phyloP scores from a whole-genome alignment of 2,113 vertebrate species.

The Brachyhypopomus gauderio region DNA sequence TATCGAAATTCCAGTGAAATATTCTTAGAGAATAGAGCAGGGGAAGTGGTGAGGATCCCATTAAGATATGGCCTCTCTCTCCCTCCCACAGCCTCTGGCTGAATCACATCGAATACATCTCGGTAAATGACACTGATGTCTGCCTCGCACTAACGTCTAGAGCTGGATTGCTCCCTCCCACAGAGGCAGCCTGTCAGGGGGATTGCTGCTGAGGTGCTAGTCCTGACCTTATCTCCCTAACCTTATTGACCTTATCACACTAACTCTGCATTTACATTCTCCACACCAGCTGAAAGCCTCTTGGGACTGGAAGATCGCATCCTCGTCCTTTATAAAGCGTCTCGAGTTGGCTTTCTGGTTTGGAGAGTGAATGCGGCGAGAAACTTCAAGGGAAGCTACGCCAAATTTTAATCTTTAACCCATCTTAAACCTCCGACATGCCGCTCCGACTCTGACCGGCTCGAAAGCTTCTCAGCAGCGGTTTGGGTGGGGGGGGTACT shows the following conservation, averaged over 20 bases:
- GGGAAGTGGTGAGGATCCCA: constrained; percentile 70
- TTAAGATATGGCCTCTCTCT: constrained; percentile 71
- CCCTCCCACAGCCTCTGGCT: constrained; percentile 51
- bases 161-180: constrained; percentile 60
- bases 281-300: constrained; percentile 62
- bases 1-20: constrained; percentile 67
- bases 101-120: constrained; percentile 53
- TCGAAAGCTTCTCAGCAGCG: neutral
- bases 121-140: constrained; percentile 65
- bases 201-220: constrained; percentile 65
- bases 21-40: constrained; percentile 62
- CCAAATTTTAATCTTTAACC: constrained; percentile 19
- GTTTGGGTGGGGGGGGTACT: neutral
- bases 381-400: constrained; percentile 6
- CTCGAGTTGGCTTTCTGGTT: constrained; percentile 44
- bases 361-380: constrained; percentile 43
- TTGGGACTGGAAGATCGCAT: constrained; percentile 64
- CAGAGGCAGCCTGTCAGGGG: constrained; percentile 67
- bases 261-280: constrained; percentile 78
- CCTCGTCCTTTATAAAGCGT: constrained; percentile 68
- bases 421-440: constrained; percentile 11
- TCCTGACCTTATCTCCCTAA: constrained; percentile 52
- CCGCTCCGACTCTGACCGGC: constrained; percentile 6
- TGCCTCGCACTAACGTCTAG: constrained; percentile 69
- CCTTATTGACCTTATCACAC: constrained; percentile 75